Evolutionary conservation across 2,113 vertebrate species (phyloP).

Genomic region (Oxygymnocypris stewartii): DNA sequence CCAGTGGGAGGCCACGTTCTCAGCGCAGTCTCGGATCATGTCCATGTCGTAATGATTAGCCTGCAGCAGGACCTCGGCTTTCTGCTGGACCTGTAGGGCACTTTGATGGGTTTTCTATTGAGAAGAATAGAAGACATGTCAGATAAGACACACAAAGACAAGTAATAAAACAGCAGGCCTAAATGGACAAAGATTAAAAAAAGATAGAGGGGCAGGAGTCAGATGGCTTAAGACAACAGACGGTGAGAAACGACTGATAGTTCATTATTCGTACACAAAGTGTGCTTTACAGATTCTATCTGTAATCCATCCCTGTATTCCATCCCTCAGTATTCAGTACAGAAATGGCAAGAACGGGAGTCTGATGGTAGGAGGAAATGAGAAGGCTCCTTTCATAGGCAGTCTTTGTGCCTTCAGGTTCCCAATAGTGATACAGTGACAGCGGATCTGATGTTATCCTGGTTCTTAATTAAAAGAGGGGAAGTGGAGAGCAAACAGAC

Average conservation of each 20-base stretch:
- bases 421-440: not conserved
- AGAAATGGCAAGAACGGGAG: not conserved
- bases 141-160: slow-evolving; percentile 22
- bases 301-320: too few relatives aligned
- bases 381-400: slow-evolving; percentile 31
- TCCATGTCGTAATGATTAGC: slow-evolving; percentile 98
- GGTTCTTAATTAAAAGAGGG: slow-evolving; percentile 27
- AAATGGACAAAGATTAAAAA: not conserved
- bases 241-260: not conserved
- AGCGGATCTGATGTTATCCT: slow-evolving; percentile 42
- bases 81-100: slow-evolving; percentile 98
- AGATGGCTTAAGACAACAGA: not conserved
- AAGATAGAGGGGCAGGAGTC: not conserved
- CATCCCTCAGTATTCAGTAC: not conserved
- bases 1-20: slow-evolving; percentile 98
- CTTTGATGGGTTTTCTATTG: slow-evolving; percentile 96
- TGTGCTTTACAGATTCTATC: not conserved
- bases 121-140: slow-evolving; percentile 6
- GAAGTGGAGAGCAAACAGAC: slow-evolving; percentile 1
- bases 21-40: slow-evolving; percentile 95
- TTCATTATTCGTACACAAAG: not conserved
- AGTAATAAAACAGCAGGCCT: not conserved
- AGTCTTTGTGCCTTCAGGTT: slow-evolving; percentile 32
- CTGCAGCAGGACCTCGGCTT: slow-evolving; percentile 94
- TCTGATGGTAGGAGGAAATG: slow-evolving; percentile 36